Evolutionary conservation across 2,888 invertebrate genomes (phyloP).

Genomic region (Drosophila bunnanda): DNA sequence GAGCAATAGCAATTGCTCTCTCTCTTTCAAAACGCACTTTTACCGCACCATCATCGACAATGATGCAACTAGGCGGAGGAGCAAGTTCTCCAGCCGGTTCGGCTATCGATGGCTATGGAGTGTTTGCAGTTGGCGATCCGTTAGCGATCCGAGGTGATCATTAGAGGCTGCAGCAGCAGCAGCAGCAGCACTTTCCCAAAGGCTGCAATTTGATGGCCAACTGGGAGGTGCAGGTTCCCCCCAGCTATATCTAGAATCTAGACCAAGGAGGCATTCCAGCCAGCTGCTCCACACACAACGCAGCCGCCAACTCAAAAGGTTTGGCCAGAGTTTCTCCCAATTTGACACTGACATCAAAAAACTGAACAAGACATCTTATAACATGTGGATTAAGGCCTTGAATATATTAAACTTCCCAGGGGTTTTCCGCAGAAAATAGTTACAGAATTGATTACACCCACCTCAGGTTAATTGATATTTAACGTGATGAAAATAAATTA

Average conservation of each 20-base stretch:
- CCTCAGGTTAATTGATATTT: background rate
- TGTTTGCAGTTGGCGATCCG: conserved; percentile 24
- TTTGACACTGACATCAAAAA: conserved; percentile 11
- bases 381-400: background rate
- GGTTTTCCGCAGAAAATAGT: background rate
- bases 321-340: conserved; percentile 14
- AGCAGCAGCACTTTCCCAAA: conserved; percentile 60
- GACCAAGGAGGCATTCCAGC: conserved; percentile 37
- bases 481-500: background rate
- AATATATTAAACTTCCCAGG: background rate
- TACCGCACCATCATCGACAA: conserved; percentile 42
- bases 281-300: conserved; percentile 16
- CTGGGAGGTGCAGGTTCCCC: conserved; percentile 43
- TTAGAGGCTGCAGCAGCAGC: conserved; percentile 27
- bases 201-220: conserved; percentile 46
- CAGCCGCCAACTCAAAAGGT: conserved; percentile 29
- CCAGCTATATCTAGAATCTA: conserved; percentile 25
- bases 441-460: background rate
- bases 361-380: background rate
- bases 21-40: conserved; percentile 64
- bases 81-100: conserved; percentile 56
- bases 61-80: conserved; percentile 41
- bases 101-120: conserved; percentile 15
- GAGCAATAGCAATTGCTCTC: conserved; percentile 30
- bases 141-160: conserved; percentile 32